Evolutionary conservation across 2,113 vertebrate species (phyloP).

Genomic region (Oostethus manadensis): DNA sequence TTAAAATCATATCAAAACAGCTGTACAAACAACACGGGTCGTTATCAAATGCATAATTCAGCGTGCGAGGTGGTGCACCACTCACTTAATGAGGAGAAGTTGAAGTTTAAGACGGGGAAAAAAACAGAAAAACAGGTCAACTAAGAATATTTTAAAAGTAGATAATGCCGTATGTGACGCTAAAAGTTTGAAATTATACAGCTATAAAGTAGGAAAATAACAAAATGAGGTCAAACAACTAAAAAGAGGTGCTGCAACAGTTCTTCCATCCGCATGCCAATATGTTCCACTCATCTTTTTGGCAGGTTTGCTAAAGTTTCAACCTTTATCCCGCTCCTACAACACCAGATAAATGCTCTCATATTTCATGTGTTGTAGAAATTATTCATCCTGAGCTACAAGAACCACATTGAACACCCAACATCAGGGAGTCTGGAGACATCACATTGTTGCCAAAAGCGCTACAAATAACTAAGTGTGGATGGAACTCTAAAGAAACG

Average conservation of each 20-base stretch:
- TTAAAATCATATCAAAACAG: slow-evolving; percentile 37
- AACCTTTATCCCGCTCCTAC: background rate
- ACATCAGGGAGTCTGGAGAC: background rate
- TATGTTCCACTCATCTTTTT: slow-evolving; percentile 26
- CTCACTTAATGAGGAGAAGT: slow-evolving; percentile 37
- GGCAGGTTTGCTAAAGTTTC: slow-evolving; percentile 29
- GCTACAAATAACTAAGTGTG: too few relatives aligned
- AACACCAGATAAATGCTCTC: background rate
- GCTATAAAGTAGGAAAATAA: slow-evolving; percentile 1
- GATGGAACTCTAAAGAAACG: too few relatives aligned
- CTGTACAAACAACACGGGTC: slow-evolving; percentile 46
- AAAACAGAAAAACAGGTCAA: slow-evolving; percentile 8
- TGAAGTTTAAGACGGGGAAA: slow-evolving; percentile 36
- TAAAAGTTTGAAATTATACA: slow-evolving; percentile 25
- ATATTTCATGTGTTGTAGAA: background rate
- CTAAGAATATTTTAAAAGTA: slow-evolving; percentile 7
- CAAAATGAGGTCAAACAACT: slow-evolving; percentile 1
- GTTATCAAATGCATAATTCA: slow-evolving; percentile 52
- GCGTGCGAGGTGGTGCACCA: slow-evolving; percentile 49
- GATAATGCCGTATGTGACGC: slow-evolving; percentile 20
- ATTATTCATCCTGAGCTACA: slow-evolving; percentile 47
- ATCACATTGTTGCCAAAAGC: background rate
- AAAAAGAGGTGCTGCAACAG: slow-evolving; percentile 44
- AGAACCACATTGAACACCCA: slow-evolving; percentile 24
- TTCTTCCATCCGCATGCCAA: slow-evolving; percentile 64